Conservation (phyloP, 2,797 vertebrate species). For the Neomorphus geoffroyi region DNA sequence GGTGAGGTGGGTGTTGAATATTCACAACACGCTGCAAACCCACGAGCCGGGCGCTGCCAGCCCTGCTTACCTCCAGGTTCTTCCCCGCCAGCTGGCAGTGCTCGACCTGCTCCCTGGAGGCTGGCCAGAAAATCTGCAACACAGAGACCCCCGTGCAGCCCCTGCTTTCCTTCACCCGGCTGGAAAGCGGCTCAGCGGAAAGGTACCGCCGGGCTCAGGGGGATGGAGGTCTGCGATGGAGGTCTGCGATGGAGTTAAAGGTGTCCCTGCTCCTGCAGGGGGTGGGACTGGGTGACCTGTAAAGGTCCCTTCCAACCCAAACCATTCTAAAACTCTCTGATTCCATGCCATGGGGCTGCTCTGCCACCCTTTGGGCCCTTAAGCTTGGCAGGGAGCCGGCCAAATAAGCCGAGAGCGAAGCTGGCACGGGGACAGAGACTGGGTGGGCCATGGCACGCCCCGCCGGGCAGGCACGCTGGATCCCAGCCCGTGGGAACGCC, state of each 20-base stretch:
- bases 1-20: background rate
- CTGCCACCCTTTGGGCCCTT: background rate
- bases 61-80: slow-evolving; percentile 73
- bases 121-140: slow-evolving; percentile 86
- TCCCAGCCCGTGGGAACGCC: background rate
- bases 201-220: background rate
- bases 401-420: background rate
- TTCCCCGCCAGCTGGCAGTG: slow-evolving; percentile 85
- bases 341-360: background rate
- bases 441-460: slow-evolving; percentile 43
- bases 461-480: slow-evolving; percentile 20
- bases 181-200: background rate
- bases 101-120: slow-evolving; percentile 78
- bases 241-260: too few species aligned
- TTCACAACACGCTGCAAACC: background rate
- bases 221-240: too few species aligned
- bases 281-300: too few species aligned
- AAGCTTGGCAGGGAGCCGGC: background rate
- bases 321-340: too few species aligned
- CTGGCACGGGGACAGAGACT: background rate
- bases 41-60: fast-evolving
- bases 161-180: background rate
- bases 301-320: too few species aligned
- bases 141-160: background rate
- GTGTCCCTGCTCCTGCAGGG: too few species aligned